Evolutionary conservation across 2,113 vertebrate genomes (phyloP).

Genomic region (Chamaea fasciata): DNA sequence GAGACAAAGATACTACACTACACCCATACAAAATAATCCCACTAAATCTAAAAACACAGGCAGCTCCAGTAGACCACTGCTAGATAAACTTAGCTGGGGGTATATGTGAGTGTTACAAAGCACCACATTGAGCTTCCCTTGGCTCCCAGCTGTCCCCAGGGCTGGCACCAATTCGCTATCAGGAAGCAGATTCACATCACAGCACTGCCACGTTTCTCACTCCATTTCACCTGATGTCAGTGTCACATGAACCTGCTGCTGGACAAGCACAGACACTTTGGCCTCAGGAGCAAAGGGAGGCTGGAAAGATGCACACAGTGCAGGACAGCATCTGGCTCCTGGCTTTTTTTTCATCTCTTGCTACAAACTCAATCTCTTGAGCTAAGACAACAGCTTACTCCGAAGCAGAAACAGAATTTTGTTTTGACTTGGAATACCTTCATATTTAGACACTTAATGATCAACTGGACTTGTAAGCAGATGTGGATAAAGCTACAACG

Average conservation of each 20-base stretch:
- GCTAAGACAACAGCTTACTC: neutral
- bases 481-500: neutral
- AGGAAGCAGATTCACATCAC: neutral
- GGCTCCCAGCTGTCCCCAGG: neutral
- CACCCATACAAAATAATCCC: neutral
- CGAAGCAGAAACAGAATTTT: neutral
- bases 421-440: conserved; percentile 14
- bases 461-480: neutral
- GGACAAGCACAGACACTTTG: neutral
- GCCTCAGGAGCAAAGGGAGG: neutral
- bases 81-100: accelerated
- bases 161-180: neutral
- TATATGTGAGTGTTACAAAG: neutral
- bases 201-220: accelerated
- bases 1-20: neutral
- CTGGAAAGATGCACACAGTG: neutral
- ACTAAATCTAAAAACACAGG: neutral
- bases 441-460: neutral
- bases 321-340: neutral
- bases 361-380: neutral
- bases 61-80: neutral
- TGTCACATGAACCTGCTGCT: neutral
- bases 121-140: neutral
- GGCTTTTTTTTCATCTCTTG: neutral
- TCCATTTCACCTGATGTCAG: neutral